Conservation (phyloP, 2,113 vertebrate genomes). For the Suncus etruscus region DNA sequence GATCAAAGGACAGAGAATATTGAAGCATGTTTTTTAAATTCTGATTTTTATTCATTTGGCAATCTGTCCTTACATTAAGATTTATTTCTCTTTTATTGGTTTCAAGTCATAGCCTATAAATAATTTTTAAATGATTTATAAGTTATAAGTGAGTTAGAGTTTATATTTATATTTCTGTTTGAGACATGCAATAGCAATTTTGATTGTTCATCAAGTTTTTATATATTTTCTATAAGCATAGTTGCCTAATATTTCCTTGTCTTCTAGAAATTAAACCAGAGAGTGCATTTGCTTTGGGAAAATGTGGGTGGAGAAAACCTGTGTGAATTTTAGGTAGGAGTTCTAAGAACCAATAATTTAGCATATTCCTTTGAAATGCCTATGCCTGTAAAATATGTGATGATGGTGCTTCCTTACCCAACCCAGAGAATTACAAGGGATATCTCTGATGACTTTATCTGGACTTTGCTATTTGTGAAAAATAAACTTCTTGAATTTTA, state of each 20-base stretch:
- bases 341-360: not conserved
- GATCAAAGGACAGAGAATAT: not conserved
- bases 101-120: not conserved
- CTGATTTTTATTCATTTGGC: not conserved
- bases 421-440: not conserved
- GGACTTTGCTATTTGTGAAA: conserved; percentile 2
- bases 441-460: not conserved
- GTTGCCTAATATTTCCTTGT: not conserved
- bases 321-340: not conserved
- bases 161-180: not conserved
- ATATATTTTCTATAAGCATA: not conserved
- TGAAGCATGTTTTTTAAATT: conserved; percentile 31
- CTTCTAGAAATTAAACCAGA: not conserved
- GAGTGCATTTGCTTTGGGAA: not conserved
- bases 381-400: not conserved
- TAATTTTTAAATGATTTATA: conserved; percentile 44
- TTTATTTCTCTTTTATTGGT: not conserved
- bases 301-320: not conserved
- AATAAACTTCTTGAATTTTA: not conserved
- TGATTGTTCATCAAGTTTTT: not conserved
- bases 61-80: not conserved
- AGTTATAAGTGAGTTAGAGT: conserved; percentile 28
- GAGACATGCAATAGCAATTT: not conserved
- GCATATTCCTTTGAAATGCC: not conserved
- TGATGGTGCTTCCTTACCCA: not conserved